Conservation (phyloP, 2,113 vertebrate genomes). For the Baryphthengus martii region DNA sequence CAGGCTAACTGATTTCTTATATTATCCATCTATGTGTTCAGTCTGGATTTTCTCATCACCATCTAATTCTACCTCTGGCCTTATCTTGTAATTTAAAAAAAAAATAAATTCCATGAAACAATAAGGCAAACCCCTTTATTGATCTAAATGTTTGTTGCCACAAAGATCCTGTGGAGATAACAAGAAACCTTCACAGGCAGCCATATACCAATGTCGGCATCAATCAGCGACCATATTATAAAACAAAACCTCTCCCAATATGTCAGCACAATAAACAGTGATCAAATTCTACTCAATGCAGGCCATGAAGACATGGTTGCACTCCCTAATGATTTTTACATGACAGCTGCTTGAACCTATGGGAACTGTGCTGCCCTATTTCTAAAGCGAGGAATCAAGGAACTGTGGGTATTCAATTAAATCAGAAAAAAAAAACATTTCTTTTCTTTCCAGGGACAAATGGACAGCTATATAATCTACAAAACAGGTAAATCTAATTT, state of each 20-base stretch:
- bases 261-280: neutral
- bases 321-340: neutral
- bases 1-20: neutral
- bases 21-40: neutral
- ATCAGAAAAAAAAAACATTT: neutral
- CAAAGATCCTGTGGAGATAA: neutral
- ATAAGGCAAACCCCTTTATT: neutral
- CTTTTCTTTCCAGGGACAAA: neutral
- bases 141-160: neutral
- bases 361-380: neutral
- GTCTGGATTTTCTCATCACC: neutral
- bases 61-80: neutral
- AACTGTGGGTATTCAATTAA: neutral
- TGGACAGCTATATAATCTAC: neutral
- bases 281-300: neutral
- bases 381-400: neutral
- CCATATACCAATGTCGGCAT: neutral
- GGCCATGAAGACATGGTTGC: neutral
- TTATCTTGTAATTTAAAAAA: neutral
- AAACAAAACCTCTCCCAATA: neutral
- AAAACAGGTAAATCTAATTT: neutral
- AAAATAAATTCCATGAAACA: neutral
- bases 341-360: neutral
- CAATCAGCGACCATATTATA: neutral
- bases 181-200: neutral